Base-by-base conservation (phyloP, 2,797 vertebrate species). In the Sebastolobus alascanus region DNA sequence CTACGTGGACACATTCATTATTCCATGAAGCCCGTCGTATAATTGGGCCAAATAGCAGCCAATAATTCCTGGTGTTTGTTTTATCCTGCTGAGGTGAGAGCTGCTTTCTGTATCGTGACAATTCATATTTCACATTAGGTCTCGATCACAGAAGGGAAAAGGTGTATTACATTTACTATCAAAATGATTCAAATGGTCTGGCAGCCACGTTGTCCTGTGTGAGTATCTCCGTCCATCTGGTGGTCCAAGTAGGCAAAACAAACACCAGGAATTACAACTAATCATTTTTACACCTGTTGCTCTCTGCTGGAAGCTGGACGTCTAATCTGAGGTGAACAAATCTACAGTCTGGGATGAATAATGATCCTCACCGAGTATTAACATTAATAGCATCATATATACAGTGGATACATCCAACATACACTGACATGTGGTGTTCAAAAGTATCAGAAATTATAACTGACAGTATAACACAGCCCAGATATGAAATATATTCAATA, bases 21-120 rank as follows among this genome's bases (percentile, higher is more conserved):
- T 68, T 85, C 71, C 73, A 65, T 40, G 66, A 75, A 79, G 69
- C 31, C 29, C 66, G 63, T 82, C 68, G 20, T 81, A 25, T 25
- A 76, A 73, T 16, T 29, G 69, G 72, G 73, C 85, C 90, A 89
- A 75, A 81, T 25, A 46, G 58, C 65, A 60, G 65, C 43, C 73
- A 87, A 35, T 79, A 87, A 84, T 31, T 81, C 79, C 78, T 8
- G 3, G 16, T 65, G 86, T 92, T 93, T 85, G 87, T 78, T 85
- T 90, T 86, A 46, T 82, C 87, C 63, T 40, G 85, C 87, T 84
- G 88, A 50, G 84, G 77, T 31, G 79, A 75, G 73, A 65, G 75
- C 40, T 31, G 55, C 12, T 75, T 77, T 84, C 82, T 80, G 75
- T 59, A 72, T 73, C 63, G 0, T 5, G 50, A 65, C 75, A 27